Evolutionary conservation across 2,888 invertebrate species (phyloP), one percentile per base, ranked within the genome.

Genomic region (Plebejus anna): DNA sequence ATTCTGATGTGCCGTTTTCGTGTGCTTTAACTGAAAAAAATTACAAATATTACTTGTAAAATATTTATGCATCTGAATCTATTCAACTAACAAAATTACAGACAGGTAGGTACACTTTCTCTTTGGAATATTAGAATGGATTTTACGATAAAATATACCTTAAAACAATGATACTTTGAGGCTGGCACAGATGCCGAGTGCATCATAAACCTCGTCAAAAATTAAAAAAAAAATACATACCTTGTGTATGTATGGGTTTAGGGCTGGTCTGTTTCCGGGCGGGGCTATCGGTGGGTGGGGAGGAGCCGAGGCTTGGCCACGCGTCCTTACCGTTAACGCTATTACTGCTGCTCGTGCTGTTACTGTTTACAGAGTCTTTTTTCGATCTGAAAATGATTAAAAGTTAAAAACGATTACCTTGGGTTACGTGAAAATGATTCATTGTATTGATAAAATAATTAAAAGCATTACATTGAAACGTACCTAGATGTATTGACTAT

Each of bases 281-380:
- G 79, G 92, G 91, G 79, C 90, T 90, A 77, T 91, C 89, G 51
- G 86, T 82, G 1, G 94, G 92, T 0, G 95, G 95, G n/a, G 95
- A 95, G 36, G 92, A 92, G 57, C 95, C 94, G 84, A 96, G 94
- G 82, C 95, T 95, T 75, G 97, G 97, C 96, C 97, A 97, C 80
- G 96, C 96, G 85, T 97, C 97, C 90, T 96, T 96, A 75, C 90
- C 88, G 78, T 85, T 88, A 94, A 83, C 87, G n/a, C 82, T 80
- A 70, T 84, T 84, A 9, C 80, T 83, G 77, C 83, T 84, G 78
- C 85, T 82, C 81, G 76, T 81, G 57, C 80, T 79, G 55, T 78
- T 86, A 80, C 84, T 83, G 70, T 85, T 88, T 77, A 83, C 78
- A 77, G 83, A 84, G 80, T 92, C 90, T 82, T 90, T 91, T 86